These are phyloP conservation scores for Coreius guichenoti DNA, from an alignment of 2,797 vertebrate species.

Conservation along the genomic window DNA sequence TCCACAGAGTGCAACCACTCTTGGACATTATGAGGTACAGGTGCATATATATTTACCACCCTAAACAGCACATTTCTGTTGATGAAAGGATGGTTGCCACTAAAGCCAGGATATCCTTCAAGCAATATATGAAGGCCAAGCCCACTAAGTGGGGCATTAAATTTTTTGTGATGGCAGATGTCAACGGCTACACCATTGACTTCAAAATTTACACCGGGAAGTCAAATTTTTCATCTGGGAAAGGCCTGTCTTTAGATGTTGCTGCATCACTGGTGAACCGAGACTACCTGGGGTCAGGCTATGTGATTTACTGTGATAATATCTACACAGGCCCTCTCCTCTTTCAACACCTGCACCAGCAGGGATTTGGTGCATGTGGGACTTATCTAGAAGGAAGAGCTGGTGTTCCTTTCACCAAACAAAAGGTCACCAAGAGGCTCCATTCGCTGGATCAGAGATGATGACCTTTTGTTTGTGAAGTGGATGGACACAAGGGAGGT, in stretches of 20 bases:
- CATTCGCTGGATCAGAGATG: neutral
- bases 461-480: neutral
- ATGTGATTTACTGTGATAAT: conserved; percentile 22
- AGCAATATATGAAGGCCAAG: too few species aligned
- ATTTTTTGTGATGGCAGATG: conserved; percentile 15
- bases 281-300: conserved; percentile 24
- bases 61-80: conserved; percentile 21
- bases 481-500: neutral
- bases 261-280: too few species aligned
- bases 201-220: neutral
- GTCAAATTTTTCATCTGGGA: neutral
- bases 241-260: neutral
- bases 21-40: neutral
- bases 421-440: neutral
- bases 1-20: neutral
- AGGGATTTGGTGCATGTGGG: conserved; percentile 6
- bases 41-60: conserved; percentile 35
- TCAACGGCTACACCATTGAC: conserved; percentile 8
- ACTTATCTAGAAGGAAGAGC: conserved; percentile 16
- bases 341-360: conserved; percentile 33
- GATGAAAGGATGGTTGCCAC: conserved; percentile 49
- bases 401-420: conserved; percentile 58
- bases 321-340: conserved; percentile 50
- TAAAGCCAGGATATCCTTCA: conserved; percentile 18
- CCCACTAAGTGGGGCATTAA: conserved; percentile 12